phyloP scores from a whole-genome alignment of 2,113 vertebrate species.

The Bungarus multicinctus region DNA sequence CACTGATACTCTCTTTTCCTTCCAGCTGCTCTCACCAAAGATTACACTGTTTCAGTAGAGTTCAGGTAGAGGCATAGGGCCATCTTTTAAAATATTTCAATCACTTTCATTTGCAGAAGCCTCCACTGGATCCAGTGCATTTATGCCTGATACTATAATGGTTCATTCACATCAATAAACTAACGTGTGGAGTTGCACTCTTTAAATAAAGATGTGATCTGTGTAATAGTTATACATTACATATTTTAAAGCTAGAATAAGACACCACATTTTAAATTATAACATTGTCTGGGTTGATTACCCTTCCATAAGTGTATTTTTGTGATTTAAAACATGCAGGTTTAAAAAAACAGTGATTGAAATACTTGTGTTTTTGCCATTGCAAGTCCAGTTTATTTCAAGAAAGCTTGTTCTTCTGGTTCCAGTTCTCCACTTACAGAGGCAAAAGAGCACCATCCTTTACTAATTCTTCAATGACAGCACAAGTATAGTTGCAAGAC shows the following conservation, averaged over 20 bases:
- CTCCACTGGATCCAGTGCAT: background rate
- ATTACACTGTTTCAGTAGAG: background rate
- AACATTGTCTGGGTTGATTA: background rate
- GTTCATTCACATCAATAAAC: background rate
- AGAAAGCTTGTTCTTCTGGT: background rate
- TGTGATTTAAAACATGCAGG: background rate
- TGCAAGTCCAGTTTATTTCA: background rate
- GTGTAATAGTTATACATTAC: background rate
- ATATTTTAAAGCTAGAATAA: background rate
- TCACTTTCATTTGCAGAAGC: background rate
- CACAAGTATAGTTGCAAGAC: background rate
- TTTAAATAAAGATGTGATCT: background rate
- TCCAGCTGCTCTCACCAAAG: background rate
- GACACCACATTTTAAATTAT: background rate
- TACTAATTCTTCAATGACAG: slow-evolving; percentile 2
- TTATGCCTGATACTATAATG: background rate
- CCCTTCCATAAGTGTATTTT: background rate
- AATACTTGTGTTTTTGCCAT: background rate
- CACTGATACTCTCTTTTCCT: background rate
- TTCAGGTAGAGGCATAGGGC: no score
- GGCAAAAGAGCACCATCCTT: background rate
- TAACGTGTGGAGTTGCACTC: background rate
- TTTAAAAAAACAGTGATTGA: no score
- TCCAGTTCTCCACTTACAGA: background rate
- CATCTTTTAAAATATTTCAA: background rate